Evolutionary conservation across 2,888 invertebrate genomes (phyloP).

Genomic region (Panopea generosa): DNA sequence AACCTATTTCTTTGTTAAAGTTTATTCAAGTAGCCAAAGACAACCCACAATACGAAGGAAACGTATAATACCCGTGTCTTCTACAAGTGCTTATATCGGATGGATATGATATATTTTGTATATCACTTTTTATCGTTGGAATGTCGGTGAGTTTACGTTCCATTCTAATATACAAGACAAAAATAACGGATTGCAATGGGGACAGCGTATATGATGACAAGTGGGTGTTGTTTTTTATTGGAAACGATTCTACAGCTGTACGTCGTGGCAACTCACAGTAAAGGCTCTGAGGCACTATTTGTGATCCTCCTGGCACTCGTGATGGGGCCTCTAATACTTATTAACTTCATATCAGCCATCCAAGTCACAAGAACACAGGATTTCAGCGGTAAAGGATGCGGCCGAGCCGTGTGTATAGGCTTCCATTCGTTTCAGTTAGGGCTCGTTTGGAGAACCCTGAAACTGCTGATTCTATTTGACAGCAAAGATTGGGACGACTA

Average conservation of each 20-base stretch:
- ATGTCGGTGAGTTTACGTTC: no score
- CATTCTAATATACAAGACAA: not conserved
- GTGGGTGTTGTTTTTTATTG: conserved; percentile 47
- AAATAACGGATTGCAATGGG: conserved; percentile 43
- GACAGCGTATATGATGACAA: conserved; percentile 46
- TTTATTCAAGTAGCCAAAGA: no score
- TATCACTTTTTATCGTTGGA: no score
- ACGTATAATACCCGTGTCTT: no score
- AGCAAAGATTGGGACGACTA: conserved; percentile 61
- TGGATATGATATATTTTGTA: no score
- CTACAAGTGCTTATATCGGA: no score
- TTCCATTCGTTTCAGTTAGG: conserved; percentile 74
- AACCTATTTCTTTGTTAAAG: no score
- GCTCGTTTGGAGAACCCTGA: conserved; percentile 71
- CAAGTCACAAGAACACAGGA: conserved; percentile 67
- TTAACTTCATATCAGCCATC: conserved; percentile 70
- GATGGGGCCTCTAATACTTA: conserved; percentile 61
- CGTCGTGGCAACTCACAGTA: conserved; percentile 40
- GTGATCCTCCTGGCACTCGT: conserved; percentile 57
- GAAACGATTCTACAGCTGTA: conserved; percentile 65
- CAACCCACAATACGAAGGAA: no score
- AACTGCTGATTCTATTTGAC: conserved; percentile 59
- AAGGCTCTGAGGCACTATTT: conserved; percentile 45
- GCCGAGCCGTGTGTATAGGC: conserved; percentile 62
- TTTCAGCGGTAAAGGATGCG: conserved; percentile 58